phyloP scores from a whole-genome alignment of 2,888 invertebrate genomes.

The Galeruca laticollis region DNA sequence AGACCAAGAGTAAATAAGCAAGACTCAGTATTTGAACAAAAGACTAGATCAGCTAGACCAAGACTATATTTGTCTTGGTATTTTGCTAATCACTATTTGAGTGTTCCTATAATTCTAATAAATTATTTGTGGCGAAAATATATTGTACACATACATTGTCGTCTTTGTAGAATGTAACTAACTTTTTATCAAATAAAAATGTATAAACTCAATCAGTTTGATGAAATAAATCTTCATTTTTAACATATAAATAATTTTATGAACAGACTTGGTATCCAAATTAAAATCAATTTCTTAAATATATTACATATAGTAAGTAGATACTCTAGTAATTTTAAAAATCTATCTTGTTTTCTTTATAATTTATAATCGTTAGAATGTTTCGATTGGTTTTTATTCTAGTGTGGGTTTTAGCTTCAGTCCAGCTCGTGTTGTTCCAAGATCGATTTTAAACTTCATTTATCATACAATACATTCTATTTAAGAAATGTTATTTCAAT shows the following conservation, averaged over 20 bases:
- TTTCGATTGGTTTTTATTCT: neutral
- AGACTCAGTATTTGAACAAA: too few relatives aligned
- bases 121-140: too few relatives aligned
- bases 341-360: neutral
- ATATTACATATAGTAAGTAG: neutral
- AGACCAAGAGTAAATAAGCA: too few relatives aligned
- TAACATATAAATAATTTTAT: neutral
- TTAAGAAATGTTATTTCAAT: constrained; percentile 28
- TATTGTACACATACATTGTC: too few relatives aligned
- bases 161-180: too few relatives aligned
- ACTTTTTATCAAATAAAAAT: too few relatives aligned
- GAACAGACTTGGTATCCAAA: neutral
- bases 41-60: too few relatives aligned
- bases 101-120: too few relatives aligned
- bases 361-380: neutral
- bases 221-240: too few relatives aligned
- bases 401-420: constrained; percentile 12
- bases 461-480: constrained; percentile 25
- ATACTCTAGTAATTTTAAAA: neutral
- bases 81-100: too few relatives aligned
- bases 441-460: constrained; percentile 30
- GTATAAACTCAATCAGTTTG: too few relatives aligned
- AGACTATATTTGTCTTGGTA: too few relatives aligned
- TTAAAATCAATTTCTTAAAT: neutral
- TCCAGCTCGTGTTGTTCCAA: constrained; percentile 20